Percentiles rank a stretch among this genome's conserved stretches.
Conservation (phyloP, 1,140 invertebrate genomes). For the Teleopsis dalmanni region DNA sequence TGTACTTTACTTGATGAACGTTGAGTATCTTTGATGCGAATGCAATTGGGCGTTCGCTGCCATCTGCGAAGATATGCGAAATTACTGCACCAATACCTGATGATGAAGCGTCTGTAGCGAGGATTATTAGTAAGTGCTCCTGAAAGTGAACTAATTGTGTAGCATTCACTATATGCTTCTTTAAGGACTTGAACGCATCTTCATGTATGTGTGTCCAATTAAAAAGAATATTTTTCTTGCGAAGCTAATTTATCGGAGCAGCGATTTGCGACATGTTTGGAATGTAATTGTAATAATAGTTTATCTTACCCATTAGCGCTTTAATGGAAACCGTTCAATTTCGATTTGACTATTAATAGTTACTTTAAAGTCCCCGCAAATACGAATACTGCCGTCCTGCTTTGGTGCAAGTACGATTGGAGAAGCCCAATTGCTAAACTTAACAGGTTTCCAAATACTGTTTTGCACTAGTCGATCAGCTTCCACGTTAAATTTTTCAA, state of each 20-base stretch:
- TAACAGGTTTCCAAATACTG: slow-evolving; percentile 18
- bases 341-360: slow-evolving; percentile 25
- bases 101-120: slow-evolving; percentile 46
- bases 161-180: slow-evolving; percentile 6
- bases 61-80: slow-evolving; percentile 39
- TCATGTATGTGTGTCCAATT: slow-evolving; percentile 17
- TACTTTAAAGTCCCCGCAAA: slow-evolving; percentile 45
- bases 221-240: slow-evolving; percentile 11
- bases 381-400: slow-evolving; percentile 29
- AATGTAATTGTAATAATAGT: slow-evolving; percentile 23
- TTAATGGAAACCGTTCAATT: slow-evolving; percentile 34
- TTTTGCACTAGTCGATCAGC: slow-evolving; percentile 17
- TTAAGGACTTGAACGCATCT: slow-evolving; percentile 2
- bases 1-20: slow-evolving; percentile 21
- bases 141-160: slow-evolving; percentile 37
- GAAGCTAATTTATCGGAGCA: slow-evolving; percentile 14
- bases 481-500: slow-evolving; percentile 22
- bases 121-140: slow-evolving; percentile 46
- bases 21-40: slow-evolving; percentile 14
- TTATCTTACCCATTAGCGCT: slow-evolving; percentile 23
- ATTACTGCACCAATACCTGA: slow-evolving; percentile 48
- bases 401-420: slow-evolving; percentile 46
- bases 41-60: slow-evolving; percentile 22
- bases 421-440: no score
- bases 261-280: slow-evolving; percentile 19